These are phyloP conservation scores for Gastrophryne carolinensis DNA, from an alignment of 2,797 vertebrate species.

Conservation along the genomic window DNA sequence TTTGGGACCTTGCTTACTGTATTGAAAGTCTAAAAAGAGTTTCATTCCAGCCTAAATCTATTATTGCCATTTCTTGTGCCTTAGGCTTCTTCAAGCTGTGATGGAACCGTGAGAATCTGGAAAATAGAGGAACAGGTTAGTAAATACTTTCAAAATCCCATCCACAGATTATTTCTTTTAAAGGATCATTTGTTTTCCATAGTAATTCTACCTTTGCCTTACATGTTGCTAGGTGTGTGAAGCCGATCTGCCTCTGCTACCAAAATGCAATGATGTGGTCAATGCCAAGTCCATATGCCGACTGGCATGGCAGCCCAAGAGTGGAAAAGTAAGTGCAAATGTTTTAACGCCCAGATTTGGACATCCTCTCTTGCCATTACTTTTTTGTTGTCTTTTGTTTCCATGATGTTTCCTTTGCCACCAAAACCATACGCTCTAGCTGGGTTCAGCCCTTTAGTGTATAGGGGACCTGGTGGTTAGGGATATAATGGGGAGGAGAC, in stretches of 20 bases:
- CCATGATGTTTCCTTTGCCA: too few species aligned
- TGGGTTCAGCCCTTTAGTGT: too few species aligned
- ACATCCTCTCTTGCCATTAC: too few species aligned
- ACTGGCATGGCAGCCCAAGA: slow-evolving; percentile 83
- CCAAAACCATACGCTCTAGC: too few species aligned
- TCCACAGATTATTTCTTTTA: background rate
- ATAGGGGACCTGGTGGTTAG: too few species aligned
- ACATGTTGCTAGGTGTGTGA: slow-evolving; percentile 71
- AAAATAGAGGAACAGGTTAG: slow-evolving; percentile 86
- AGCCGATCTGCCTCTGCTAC: slow-evolving; percentile 80
- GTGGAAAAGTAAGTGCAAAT: slow-evolving; percentile 73
- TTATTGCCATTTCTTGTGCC: background rate
- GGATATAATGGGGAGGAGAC: too few species aligned
- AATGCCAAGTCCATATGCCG: slow-evolving; percentile 91
- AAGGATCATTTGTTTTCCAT: background rate
- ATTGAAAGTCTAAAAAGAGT: too few species aligned
- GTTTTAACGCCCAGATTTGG: too few species aligned
- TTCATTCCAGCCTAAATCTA: too few species aligned
- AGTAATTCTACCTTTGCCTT: background rate
- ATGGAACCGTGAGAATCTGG: slow-evolving; percentile 92
- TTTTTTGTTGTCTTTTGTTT: too few species aligned
- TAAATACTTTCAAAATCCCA: background rate
- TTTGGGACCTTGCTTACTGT: too few species aligned
- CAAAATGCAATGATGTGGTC: slow-evolving; percentile 85
- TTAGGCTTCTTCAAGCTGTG: slow-evolving; percentile 91